Evolutionary conservation across 1,140 invertebrate genomes (phyloP).

Genomic region (Pinna nobilis): DNA sequence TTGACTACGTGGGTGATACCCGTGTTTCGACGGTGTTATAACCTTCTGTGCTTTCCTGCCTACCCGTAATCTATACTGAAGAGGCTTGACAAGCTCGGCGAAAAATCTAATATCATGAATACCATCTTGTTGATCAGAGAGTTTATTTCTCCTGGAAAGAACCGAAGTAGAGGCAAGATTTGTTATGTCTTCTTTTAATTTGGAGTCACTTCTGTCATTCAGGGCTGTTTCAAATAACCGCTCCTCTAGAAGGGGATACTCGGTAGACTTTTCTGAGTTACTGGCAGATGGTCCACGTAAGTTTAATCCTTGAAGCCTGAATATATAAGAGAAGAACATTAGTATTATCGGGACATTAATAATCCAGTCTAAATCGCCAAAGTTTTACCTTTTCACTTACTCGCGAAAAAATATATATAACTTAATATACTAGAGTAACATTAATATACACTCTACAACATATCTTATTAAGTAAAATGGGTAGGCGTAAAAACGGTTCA

Average conservation of each 20-base stretch:
- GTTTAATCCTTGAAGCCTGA: slow-evolving; percentile 25
- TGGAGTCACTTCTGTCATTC: not conserved
- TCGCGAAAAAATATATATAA: no score
- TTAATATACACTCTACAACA: no score
- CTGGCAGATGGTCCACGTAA: slow-evolving; percentile 6
- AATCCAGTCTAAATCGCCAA: no score
- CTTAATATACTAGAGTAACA: no score
- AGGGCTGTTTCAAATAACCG: not conserved
- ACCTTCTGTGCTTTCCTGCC: slow-evolving; percentile 48
- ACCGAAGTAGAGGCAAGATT: slow-evolving; percentile 13
- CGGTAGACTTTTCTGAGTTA: not conserved
- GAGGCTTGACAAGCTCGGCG: slow-evolving; percentile 53
- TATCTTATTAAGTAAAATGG: no score
- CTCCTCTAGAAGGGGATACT: not conserved
- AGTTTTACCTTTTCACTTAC: no score
- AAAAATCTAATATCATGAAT: slow-evolving; percentile 50
- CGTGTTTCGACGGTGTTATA: slow-evolving; percentile 51
- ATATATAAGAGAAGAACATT: no score
- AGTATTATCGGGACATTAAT: no score
- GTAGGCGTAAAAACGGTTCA: no score
- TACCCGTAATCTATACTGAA: slow-evolving; percentile 48
- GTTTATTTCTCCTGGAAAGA: slow-evolving; percentile 13
- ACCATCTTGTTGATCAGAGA: not conserved
- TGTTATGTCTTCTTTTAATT: not conserved
- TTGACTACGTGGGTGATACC: slow-evolving; percentile 50